Evolutionary conservation across 2,797 vertebrate genomes (phyloP).

Genomic region (Acrossocheilus wenchowensis): DNA sequence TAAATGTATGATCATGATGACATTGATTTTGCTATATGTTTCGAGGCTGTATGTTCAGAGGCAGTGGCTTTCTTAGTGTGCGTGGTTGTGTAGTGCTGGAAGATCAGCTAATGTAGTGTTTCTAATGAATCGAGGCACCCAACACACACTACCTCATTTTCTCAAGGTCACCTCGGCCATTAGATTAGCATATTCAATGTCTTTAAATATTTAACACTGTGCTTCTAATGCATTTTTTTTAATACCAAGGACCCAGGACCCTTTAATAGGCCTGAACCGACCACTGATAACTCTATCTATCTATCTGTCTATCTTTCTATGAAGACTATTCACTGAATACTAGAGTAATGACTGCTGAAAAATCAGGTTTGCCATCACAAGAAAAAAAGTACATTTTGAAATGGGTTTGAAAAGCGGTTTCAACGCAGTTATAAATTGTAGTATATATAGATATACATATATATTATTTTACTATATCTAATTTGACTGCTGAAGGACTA

Average conservation of each 20-base stretch:
- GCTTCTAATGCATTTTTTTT: conserved; percentile 62
- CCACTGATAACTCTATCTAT: not conserved
- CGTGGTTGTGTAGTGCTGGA: conserved; percentile 75
- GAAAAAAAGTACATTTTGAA: not conserved
- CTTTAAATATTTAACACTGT: conserved; percentile 71
- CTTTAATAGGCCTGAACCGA: not conserved
- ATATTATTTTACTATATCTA: not conserved
- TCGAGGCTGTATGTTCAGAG: conserved; percentile 9
- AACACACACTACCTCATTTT: conserved; percentile 75
- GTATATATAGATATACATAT: not conserved
- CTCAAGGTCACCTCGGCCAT: conserved; percentile 76
- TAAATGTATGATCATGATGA: conserved; percentile 23
- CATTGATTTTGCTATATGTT: conserved; percentile 38
- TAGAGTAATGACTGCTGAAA: not conserved
- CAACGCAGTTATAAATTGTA: not conserved
- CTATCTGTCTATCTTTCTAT: too few species aligned
- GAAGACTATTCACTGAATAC: not conserved
- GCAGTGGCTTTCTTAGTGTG: conserved; percentile 44
- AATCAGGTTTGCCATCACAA: not conserved
- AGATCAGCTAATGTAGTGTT: conserved; percentile 83
- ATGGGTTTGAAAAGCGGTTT: too few species aligned
- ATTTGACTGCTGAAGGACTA: not conserved
- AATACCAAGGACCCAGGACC: not conserved
- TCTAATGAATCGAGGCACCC: conserved; percentile 80
- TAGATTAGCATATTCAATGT: conserved; percentile 77